phyloP scores from a whole-genome alignment of 2,888 invertebrate genomes.

The Neelides folsomi region DNA sequence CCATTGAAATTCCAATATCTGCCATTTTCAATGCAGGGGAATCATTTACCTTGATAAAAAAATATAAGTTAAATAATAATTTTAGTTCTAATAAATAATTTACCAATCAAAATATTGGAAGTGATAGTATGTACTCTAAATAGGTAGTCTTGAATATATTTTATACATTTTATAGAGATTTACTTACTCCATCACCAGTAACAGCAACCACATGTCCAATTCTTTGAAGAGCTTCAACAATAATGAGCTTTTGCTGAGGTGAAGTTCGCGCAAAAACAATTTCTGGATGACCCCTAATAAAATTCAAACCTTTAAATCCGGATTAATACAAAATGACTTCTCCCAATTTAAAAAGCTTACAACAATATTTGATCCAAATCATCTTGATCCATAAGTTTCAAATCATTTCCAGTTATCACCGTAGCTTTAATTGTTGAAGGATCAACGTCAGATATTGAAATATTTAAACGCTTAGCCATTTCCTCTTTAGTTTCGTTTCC shows the following conservation, averaged over 20 bases:
- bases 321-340: no score
- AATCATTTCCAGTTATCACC: constrained; percentile 51
- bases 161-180: no score
- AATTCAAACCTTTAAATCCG: constrained; percentile 46
- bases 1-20: constrained; percentile 70
- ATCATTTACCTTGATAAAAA: constrained; percentile 68
- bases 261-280: constrained; percentile 45
- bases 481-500: constrained; percentile 52
- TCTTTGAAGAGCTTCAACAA: constrained; percentile 66
- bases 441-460: constrained; percentile 44
- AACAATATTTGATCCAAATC: constrained; percentile 74
- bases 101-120: no score
- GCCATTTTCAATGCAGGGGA: constrained; percentile 71
- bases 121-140: no score
- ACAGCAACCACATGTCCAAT: constrained; percentile 67
- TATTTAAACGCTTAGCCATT: constrained; percentile 48
- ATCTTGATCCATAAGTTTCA: constrained; percentile 72
- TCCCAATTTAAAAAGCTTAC: no score
- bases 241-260: constrained; percentile 46
- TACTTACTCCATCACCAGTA: constrained; percentile 48
- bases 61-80: no score
- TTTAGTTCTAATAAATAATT: no score
- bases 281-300: constrained; percentile 37
- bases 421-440: constrained; percentile 42
- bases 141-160: no score